phyloP scores from a whole-genome alignment of 2,113 vertebrate species.

The Brienomyrus brachyistius region DNA sequence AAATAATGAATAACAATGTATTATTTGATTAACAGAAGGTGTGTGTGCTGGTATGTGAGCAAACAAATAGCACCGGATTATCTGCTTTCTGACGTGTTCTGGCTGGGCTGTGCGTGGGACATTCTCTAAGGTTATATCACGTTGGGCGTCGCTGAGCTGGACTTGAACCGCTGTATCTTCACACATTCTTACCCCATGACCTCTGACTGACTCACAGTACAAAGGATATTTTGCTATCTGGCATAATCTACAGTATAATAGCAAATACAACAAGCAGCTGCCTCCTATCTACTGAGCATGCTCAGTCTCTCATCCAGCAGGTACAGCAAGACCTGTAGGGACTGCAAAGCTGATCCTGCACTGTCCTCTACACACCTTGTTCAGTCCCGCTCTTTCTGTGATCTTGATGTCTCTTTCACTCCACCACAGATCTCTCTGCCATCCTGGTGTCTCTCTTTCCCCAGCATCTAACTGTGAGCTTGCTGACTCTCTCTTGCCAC shows the following conservation, averaged over 20 bases:
- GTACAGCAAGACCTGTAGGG: background rate
- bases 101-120: background rate
- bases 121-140: background rate
- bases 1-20: background rate
- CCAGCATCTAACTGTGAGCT: background rate
- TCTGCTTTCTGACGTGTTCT: background rate
- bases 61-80: background rate
- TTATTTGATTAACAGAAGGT: background rate
- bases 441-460: background rate
- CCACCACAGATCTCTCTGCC: background rate
- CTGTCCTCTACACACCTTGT: background rate
- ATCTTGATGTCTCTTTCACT: background rate
- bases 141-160: background rate
- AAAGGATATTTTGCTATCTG: background rate
- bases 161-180: background rate
- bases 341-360: background rate
- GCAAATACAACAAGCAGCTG: background rate
- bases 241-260: background rate
- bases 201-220: background rate
- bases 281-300: background rate
- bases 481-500: background rate
- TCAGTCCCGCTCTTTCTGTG: background rate
- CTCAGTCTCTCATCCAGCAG: background rate
- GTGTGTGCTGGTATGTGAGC: background rate
- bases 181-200: background rate